Base-by-base conservation (phyloP, 2,113 vertebrate genomes). In the Phaetusa simplex region DNA sequence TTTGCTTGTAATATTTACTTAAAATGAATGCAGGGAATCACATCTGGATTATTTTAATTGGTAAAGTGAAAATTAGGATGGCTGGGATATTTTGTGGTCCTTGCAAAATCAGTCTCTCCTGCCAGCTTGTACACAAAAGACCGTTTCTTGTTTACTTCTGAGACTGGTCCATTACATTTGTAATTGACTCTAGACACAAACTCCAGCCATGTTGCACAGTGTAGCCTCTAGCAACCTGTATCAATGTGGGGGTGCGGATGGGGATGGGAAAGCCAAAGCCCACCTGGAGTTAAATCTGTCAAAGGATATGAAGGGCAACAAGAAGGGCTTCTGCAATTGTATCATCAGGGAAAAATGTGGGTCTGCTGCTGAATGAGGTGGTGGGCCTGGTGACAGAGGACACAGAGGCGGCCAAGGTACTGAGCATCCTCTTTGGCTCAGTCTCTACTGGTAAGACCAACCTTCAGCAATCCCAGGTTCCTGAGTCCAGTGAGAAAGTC, bases 351-450 rank as follows among this genome's bases (percentile, higher is more conserved):
- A 45, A 81, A 17, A 79, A 49, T 6, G 47, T 17, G 66, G 7
- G 14, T 58, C n/a, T 69, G 70, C 59, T 78, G 49, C 71, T 59
- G 49, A 42, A 3, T 22, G 81, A 40, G 49, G 23, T 0, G 1
- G 9, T 45, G 24, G 45, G 12, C 36, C 82, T 2, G 1, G 16
- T 55, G 43, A 45, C 43, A 80, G 24, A 56, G 42, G 40, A n/a
- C 65, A 58, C 11, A 30, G 15, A 49, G 38, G 21, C 72, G 36
- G 30, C 12, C 49, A 42, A 32, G 29, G 38, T 12, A 12, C 26
- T 61, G 18, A 4, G 27, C 40, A n/a, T 67, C 29, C 38, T 34
- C 47, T 34, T 58, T 0, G 3, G 16, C 36, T 82, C 6, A 0
- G 15, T 73, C 40, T 56, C 55, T 52, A 19, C 55, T 80, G 38